phyloP scores from a whole-genome alignment of 2,797 vertebrate genomes.

The Squalus acanthias region DNA sequence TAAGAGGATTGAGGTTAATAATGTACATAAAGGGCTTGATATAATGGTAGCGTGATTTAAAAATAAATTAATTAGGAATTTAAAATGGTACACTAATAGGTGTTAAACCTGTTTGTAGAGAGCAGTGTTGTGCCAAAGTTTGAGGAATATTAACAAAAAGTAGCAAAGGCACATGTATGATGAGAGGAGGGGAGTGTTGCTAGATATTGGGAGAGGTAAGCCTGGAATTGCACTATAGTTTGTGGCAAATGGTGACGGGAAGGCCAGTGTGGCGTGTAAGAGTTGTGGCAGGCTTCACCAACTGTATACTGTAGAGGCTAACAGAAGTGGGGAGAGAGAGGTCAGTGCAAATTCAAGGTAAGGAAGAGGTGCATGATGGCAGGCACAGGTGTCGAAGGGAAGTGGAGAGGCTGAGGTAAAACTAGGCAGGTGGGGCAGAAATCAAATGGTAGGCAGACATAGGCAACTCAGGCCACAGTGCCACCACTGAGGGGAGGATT shows the following conservation, averaged over 20 bases:
- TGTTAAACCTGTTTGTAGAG: too few species aligned
- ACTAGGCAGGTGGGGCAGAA: not conserved
- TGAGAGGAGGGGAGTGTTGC: not conserved
- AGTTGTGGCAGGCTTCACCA: not conserved
- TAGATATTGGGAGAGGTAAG: not conserved
- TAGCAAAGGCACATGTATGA: not conserved
- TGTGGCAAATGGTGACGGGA: not conserved
- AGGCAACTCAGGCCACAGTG: not conserved
- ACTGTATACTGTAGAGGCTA: not conserved
- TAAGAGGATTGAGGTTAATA: not conserved
- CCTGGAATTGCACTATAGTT: not conserved
- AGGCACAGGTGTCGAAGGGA: not conserved
- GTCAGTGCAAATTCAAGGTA: not conserved
- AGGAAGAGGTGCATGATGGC: not conserved
- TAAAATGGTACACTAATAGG: not conserved
- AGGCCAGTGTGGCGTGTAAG: not conserved
- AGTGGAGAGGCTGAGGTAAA: not conserved
- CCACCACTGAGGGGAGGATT: not conserved
- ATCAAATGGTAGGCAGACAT: not conserved
- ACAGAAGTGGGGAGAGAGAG: not conserved
- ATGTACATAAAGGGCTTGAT: not conserved
- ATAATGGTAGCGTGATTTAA: not conserved
- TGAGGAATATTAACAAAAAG: not conserved
- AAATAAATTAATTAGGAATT: not conserved
- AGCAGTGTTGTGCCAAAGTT: not conserved